A percentile compares a stretch with the other conserved stretches of the same genome.
Conservation (phyloP, 2,888 invertebrate species). For the Meloe dianella region DNA sequence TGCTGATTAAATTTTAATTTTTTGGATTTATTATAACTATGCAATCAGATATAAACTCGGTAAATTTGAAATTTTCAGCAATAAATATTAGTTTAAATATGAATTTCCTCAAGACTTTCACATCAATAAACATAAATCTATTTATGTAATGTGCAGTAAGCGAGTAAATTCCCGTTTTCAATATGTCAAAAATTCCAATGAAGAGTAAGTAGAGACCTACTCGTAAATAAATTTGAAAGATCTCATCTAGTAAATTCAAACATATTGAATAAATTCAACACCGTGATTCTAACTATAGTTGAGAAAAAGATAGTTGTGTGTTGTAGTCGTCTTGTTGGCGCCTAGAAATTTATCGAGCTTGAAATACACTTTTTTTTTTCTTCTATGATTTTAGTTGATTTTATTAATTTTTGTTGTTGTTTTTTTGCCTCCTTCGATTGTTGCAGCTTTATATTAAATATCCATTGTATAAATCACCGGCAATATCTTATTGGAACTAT, state of each 20-base stretch:
- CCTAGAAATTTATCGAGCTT: constrained; percentile 10
- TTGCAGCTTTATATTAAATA: constrained; percentile 49
- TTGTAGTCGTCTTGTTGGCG: not conserved
- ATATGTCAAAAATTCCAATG: not conserved
- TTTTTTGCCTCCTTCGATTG: constrained; percentile 2
- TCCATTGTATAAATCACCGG: constrained; percentile 47
- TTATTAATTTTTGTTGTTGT: constrained; percentile 2
- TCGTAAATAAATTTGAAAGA: not conserved
- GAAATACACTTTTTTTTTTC: not conserved
- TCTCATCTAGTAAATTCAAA: constrained; percentile 1
- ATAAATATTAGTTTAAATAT: not conserved
- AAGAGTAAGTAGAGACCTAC: not conserved
- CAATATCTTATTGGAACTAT: constrained; percentile 45
- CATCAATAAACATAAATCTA: not conserved
- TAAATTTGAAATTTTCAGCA: not conserved
- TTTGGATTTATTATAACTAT: not conserved
- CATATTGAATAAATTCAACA: constrained; percentile 11
- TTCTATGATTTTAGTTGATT: not conserved
- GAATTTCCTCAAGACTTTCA: not conserved
- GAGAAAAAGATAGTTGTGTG: not conserved
- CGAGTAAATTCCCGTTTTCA: not conserved
- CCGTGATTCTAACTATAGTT: not conserved
- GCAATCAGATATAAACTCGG: not conserved
- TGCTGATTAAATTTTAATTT: not conserved
- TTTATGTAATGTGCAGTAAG: not conserved